Percentiles rank a stretch among this genome's conserved stretches.
Evolutionary conservation across 2,888 invertebrate genomes (phyloP).

Genomic region (Tiphia femorata): DNA sequence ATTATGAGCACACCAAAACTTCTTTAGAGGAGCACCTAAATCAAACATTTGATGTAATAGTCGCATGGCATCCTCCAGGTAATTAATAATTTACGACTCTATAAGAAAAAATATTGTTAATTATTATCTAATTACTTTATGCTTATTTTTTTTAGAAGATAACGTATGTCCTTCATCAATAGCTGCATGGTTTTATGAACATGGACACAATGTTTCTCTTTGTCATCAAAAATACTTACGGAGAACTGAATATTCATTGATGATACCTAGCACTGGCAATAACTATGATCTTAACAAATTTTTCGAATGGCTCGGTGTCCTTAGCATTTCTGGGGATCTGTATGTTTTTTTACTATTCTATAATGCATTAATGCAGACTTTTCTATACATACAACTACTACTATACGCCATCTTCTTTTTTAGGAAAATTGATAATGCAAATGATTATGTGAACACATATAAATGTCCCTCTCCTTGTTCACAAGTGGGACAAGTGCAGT

Average conservation of each 20-base stretch:
- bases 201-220: conserved; percentile 67
- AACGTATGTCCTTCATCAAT: conserved; percentile 74
- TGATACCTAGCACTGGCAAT: conserved; percentile 66
- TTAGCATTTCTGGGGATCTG: conserved; percentile 69
- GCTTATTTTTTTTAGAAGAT: conserved; percentile 50
- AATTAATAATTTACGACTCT: conserved; percentile 26
- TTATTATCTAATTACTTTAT: neutral
- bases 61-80: conserved; percentile 72
- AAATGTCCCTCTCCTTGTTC: conserved; percentile 62
- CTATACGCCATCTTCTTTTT: conserved; percentile 16
- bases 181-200: conserved; percentile 72
- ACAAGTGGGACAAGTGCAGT: conserved; percentile 62
- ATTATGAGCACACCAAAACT: conserved; percentile 66
- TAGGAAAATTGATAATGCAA: conserved; percentile 53
- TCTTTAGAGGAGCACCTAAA: conserved; percentile 65
- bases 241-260: conserved; percentile 62
- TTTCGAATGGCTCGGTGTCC: conserved; percentile 73
- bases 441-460: conserved; percentile 67
- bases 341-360: conserved; percentile 41
- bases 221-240: conserved; percentile 66
- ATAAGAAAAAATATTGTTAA: neutral
- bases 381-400: neutral
- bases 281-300: conserved; percentile 61
- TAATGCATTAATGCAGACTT: conserved; percentile 10
- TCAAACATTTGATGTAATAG: conserved; percentile 67